Base-by-base conservation (phyloP, 1,140 invertebrate genomes). In the Drosophila simulans region DNA sequence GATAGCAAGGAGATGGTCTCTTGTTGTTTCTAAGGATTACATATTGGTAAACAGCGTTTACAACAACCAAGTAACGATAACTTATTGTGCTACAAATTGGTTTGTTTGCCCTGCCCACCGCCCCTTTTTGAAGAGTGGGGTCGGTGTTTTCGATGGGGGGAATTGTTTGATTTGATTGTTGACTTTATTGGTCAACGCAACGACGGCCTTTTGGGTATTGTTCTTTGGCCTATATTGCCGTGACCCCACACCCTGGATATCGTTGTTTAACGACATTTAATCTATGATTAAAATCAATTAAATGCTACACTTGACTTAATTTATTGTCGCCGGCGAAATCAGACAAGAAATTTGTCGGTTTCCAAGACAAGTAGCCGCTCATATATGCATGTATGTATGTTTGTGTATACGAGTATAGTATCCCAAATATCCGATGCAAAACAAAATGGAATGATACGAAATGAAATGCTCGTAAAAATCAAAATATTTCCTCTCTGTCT, bases 231-330 rank as follows among this genome's bases (percentile, higher is more conserved):
- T 59, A 52, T 52, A 52, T 59, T 40, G 35, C 34, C 15, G 5
- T 27, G 22, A 45, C 25, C 12, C 43, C 20, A 46, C 43, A 10
- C 49, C 22, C 20, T 12, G 37, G 35, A 17, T 27, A 55, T 56
- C 71, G 75, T 86, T 86, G 68, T 80, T 88, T 81, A 83, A 89
- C 85, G 84, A 89, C 89, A 89, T 84, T 89, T 89, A 89, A 89
- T 89, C 84, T 89, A 90, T 89, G 84, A 89, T 89, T 84, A 89
- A 84, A 88, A 88, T 88, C 84, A 88, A 88, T 88, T 88, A 88
- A 88, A 84, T 78, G 80, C 84, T 88, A 89, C 84, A 88, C 84
- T 88, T 77, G 84, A 77, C 84, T 88, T 88, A 89, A 88, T 88
- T 88, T 89, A 88, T 88, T 89, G 84, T 88, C 84, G 74, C 83